phyloP scores from a whole-genome alignment of 2,113 vertebrate genomes.

The Ursus arctos region DNA sequence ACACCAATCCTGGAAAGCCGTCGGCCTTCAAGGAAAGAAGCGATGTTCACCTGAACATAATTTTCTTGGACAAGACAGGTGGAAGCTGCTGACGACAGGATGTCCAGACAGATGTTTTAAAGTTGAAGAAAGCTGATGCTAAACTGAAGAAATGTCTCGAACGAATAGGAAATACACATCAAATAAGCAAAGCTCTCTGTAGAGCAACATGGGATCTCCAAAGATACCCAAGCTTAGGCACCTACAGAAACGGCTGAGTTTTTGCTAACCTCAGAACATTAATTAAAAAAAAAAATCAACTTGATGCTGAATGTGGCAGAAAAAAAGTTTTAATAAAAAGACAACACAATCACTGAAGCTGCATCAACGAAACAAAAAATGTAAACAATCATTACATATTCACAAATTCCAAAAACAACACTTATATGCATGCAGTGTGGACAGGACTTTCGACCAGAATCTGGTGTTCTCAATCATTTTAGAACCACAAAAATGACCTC shows the following conservation, averaged over 20 bases:
- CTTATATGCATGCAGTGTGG: not conserved
- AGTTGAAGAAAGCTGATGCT: not conserved
- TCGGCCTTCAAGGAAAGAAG: not conserved
- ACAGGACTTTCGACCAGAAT: not conserved
- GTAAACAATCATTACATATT: not conserved
- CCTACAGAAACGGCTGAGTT: not conserved
- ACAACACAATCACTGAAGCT: not conserved
- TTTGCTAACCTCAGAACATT: not conserved
- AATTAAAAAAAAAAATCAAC: not conserved
- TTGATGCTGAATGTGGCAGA: not conserved
- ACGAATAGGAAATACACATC: not conserved
- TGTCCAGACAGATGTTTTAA: not conserved
- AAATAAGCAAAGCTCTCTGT: not conserved
- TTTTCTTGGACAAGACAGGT: constrained; percentile 44
- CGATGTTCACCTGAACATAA: not conserved
- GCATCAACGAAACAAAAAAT: not conserved
- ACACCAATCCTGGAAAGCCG: not conserved
- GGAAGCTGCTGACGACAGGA: not conserved
- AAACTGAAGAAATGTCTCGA: not conserved
- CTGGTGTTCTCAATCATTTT: not conserved
- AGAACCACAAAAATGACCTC: not conserved
- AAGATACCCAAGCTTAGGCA: not conserved
- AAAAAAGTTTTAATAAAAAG: not conserved
- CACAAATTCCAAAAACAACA: not conserved
- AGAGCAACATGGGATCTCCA: not conserved